Evolutionary conservation across 2,113 vertebrate genomes (phyloP), one percentile per base, ranked within the genome.

Genomic region (Nansenia antarctica): DNA sequence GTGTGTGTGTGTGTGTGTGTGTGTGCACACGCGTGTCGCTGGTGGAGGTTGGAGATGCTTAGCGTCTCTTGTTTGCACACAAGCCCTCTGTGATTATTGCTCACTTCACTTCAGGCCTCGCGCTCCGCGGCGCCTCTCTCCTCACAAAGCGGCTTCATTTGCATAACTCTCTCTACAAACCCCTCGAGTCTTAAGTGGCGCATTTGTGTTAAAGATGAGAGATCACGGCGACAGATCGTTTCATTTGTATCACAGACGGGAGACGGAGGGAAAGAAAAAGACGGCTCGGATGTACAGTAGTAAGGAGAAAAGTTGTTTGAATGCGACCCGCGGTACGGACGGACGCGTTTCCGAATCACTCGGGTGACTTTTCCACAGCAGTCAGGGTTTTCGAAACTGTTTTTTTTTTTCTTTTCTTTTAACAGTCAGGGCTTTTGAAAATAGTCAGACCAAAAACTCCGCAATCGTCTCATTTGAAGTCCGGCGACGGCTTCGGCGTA

Each of bases 61-160:
- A 89, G 82, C 78, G 69, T 77, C 88, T 81, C 88, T 91, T 92
- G 87, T 91, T 91, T 91, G 88, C 85, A 88, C 88, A 90, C 88
- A 90, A 90, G 90, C 79, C 67, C 52, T 29, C 82, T 81, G 80
- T 92, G 89, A 91, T 91, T 90, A 87, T 83, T 82, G 80, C 80
- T 63, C 39, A 3, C 12, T n/a, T 14, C 60, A 74, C 82, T 84
- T 67, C 74, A 45, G 69, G 80, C 77, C 72, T 66, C 77, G 30
- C 29, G 57, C 77, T 71, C 74, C 49, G 69, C 31, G 73, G 79
- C 72, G 79, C 49, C 31, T 84, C 35, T 82, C 82, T 81, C 71
- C 81, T 73, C 78, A 80, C 74, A 79, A 79, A 82, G 76, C 82
- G 52, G 63, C 65, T 70, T 82, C 69, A 87, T 90, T 90, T 87